phyloP scores from a whole-genome alignment of 2,113 vertebrate genomes.

The Trachemys scripta region DNA sequence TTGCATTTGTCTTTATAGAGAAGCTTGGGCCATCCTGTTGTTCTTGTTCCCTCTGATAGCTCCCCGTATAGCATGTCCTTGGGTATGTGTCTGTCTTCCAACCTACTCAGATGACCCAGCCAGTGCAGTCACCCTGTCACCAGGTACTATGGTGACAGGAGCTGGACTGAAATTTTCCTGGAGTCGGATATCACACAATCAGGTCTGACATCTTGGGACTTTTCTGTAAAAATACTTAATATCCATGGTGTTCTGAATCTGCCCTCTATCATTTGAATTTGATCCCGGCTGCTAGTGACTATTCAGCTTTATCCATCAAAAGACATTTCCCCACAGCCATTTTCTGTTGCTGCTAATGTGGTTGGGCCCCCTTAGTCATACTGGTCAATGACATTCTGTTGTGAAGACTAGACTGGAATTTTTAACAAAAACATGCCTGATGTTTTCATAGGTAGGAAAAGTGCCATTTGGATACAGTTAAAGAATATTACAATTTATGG shows the following conservation, averaged over 20 bases:
- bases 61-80: too few relatives aligned
- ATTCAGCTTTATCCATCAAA: fast-evolving
- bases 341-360: neutral
- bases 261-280: neutral
- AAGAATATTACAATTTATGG: neutral
- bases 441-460: constrained; percentile 1
- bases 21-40: too few relatives aligned
- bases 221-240: neutral
- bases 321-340: neutral
- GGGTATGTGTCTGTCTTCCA: too few relatives aligned
- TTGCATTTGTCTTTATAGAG: too few relatives aligned
- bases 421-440: neutral
- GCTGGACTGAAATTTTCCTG: neutral
- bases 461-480: neutral
- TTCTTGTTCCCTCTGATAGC: too few relatives aligned
- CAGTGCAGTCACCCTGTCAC: too few relatives aligned
- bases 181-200: fast-evolving
- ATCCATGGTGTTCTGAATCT: neutral
- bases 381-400: neutral
- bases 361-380: neutral
- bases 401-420: neutral
- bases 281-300: neutral
- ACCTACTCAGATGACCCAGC: too few relatives aligned
- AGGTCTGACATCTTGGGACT: neutral
- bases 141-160: neutral